Evolutionary conservation across 2,797 vertebrate species (phyloP).

Genomic region (Sebastes taczanowskii): DNA sequence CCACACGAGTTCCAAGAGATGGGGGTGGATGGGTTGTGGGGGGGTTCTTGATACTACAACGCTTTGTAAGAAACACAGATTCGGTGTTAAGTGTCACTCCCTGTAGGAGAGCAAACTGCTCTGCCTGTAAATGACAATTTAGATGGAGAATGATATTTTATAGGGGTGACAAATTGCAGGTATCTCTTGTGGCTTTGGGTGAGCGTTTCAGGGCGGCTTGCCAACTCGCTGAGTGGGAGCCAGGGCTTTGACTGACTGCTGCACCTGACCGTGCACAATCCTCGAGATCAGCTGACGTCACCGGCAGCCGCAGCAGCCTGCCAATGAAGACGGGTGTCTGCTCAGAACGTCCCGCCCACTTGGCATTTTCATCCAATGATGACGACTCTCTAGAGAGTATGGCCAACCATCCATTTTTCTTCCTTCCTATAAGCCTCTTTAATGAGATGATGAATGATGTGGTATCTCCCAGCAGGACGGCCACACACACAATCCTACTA

Average conservation of each 20-base stretch:
- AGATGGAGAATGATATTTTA: conserved; percentile 79
- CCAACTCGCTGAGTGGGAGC: conserved; percentile 60
- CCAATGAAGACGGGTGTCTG: conserved; percentile 46
- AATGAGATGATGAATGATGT: conserved; percentile 73
- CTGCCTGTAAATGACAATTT: conserved; percentile 72
- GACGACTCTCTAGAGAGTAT: conserved; percentile 16
- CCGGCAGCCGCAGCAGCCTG: background rate
- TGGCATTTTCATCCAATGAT: conserved; percentile 48
- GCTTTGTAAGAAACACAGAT: conserved; percentile 47
- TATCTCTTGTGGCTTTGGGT: conserved; percentile 78
- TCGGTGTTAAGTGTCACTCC: conserved; percentile 69
- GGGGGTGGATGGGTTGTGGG: background rate
- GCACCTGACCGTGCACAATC: conserved; percentile 72
- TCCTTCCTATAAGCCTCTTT: conserved; percentile 51
- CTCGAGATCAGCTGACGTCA: conserved; percentile 48
- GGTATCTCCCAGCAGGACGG: conserved; percentile 64
- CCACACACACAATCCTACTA: conserved; percentile 59
- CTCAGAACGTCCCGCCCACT: conserved; percentile 50
- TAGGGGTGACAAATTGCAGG: conserved; percentile 84
- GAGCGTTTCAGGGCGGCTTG: conserved; percentile 61
- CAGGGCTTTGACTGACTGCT: conserved; percentile 72
- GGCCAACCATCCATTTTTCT: conserved; percentile 36
- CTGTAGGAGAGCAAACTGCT: conserved; percentile 67
- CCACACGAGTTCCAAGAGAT: conserved; percentile 1
- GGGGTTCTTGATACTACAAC: conserved; percentile 61